A percentile compares a stretch with the other conserved stretches of the same genome.
Conservation (phyloP, 2,113 vertebrate genomes). For the Hucho hucho region DNA sequence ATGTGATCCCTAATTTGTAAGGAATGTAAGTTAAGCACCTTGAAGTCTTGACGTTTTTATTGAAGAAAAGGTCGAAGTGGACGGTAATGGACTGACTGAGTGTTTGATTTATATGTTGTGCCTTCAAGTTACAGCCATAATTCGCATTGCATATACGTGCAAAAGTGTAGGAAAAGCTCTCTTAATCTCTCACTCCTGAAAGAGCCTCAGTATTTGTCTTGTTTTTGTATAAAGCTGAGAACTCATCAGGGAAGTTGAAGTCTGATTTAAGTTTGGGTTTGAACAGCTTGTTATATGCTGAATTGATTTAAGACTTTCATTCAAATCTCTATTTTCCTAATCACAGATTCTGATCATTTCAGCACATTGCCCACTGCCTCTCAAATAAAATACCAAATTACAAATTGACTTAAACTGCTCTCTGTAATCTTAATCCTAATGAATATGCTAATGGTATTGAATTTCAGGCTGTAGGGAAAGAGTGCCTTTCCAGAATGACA, state of each 20-base stretch:
- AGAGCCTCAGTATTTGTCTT: background rate
- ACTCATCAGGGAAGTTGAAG: background rate
- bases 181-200: background rate
- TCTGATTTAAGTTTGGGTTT: background rate
- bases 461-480: slow-evolving; percentile 37
- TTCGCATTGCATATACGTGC: slow-evolving; percentile 15
- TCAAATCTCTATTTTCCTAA: background rate
- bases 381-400: slow-evolving; percentile 12
- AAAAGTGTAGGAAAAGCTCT: slow-evolving; percentile 6
- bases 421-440: slow-evolving; percentile 9
- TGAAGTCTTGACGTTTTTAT: background rate
- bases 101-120: background rate
- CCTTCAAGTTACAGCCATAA: background rate
- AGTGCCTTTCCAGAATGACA: slow-evolving; percentile 35
- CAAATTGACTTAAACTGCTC: slow-evolving; percentile 31
- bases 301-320: no score
- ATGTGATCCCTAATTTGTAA: background rate
- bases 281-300: no score
- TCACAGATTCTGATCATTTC: background rate
- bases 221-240: no score
- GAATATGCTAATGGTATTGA: slow-evolving; percentile 24
- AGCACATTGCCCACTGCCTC: slow-evolving; percentile 2
- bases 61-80: background rate
- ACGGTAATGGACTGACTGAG: background rate
- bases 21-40: background rate